Base-by-base conservation (phyloP, 2,113 vertebrate genomes). In the Martes martes region DNA sequence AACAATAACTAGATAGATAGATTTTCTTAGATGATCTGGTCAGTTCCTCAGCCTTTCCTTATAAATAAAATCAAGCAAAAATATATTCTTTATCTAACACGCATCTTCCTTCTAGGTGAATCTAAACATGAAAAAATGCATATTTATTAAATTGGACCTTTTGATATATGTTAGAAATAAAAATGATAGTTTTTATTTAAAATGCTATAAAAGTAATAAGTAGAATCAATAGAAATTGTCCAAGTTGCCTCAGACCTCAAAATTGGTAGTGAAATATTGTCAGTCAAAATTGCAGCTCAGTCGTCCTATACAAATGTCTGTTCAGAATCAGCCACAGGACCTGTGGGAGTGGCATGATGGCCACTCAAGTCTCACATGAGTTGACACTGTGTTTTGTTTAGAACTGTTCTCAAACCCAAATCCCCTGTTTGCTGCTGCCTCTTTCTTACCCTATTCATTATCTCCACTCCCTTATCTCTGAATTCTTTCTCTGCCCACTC, bases 21-120 rank as follows among this genome's bases (percentile, higher is more conserved):
- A 65, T 33, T 59, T 45, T 42, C 59, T 26, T 13, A 26, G 47
- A 57, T 2, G 18, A 91, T 91, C 13, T 39, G 2, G 28, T 95
- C n/a, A 80, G 9, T 80, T 57, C 24, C 45, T 93, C 57, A 76
- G 39, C 3, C 31, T 82, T 90, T 84, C 33, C 85, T 47, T 84
- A 63, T 28, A 92, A 95, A 80, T 69, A 84, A 95, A 97, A 78
- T 84, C 47, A 96, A 96, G 83, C 26, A 96, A 95, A 83, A 94
- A 96, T 59, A 7, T 21, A 33, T 57, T 14, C 2, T 92, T 89
- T 90, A 87, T 39, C 45, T 13, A 94, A 50, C 15, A 61, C 36
- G 9, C 2, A 69, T 94, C 55, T 91, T 76, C 55, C 23, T 65
- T 92, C 13, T 19, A 33, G 24, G 52, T 55, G 89, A 95, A 88